Evolutionary conservation across 2,888 invertebrate genomes (phyloP), one percentile per base, ranked within the genome.

Genomic region (Coenonympha arcania): DNA sequence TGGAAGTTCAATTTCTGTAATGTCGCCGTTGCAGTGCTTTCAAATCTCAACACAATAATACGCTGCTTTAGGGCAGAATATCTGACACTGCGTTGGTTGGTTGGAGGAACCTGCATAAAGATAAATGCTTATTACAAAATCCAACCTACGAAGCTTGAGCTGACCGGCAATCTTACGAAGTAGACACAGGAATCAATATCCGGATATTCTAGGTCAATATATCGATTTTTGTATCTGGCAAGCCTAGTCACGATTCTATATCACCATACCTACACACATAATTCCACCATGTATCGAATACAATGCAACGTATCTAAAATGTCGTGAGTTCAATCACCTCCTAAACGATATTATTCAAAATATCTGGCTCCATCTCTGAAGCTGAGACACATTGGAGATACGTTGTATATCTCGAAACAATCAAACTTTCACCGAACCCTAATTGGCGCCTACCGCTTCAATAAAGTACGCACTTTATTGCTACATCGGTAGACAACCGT

Each of bases 371-470:
- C 30, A 41, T 41, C 16, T 48, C 44, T 37, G 37, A 31, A 46
- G 33, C 44, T 37, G 37, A 31, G 48, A 36, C 44, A 54, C 43
- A 56, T 60, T 50, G 53, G 47, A 30, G 34, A 48, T 47, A 61
- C n/a, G n/a, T n/a, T n/a, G n/a, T 57, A 59, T 60, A 59, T 63
- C 58, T 55, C 55, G 54, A 57, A 55, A 58, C 57, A 58, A 62
- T 59, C 62, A 50, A 57, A 67, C 67, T 66, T 67, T 67, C 67
- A 62, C 66, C 65, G 50, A 49, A 50, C 57, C 54, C 58, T 67
- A 68, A 65, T 67, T 65, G 65, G 60, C 18, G 50, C 36, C 31
- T 52, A 15, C 31, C 18, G 46, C 31, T 26, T 43, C 19, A 50
- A 47, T 55, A 52, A 55, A 52, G 13, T 48, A 28, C 26, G 33